Conservation (phyloP, 2,797 vertebrate genomes). For the Botia almorhae region DNA sequence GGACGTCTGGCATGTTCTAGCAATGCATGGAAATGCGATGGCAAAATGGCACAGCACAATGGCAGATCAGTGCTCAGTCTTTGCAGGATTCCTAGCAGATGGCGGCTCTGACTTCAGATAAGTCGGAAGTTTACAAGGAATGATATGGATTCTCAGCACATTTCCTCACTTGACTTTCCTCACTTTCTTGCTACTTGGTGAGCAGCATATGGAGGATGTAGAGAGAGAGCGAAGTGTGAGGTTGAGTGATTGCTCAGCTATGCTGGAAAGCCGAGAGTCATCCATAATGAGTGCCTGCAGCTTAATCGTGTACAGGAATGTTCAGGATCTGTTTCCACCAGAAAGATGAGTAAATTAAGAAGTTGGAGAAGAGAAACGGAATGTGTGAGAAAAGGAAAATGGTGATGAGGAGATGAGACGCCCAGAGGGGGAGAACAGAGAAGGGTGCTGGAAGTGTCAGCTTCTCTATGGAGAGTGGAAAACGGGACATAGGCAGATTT, state of each 20-base stretch:
- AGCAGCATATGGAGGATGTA: conserved; percentile 33
- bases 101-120: conserved; percentile 13
- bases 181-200: conserved; percentile 22
- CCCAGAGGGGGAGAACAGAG: conserved; percentile 12
- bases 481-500: background rate
- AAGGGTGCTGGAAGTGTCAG: background rate
- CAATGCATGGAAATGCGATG: background rate
- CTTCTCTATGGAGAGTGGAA: conserved; percentile 4
- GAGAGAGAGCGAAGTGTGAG: conserved; percentile 13
- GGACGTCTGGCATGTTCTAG: background rate
- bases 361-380: background rate
- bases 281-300: conserved; percentile 44
- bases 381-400: background rate
- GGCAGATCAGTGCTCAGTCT: background rate
- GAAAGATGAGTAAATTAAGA: conserved; percentile 40
- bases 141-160: background rate
- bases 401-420: conserved; percentile 32
- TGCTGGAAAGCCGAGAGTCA: conserved; percentile 37
- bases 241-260: conserved; percentile 27
- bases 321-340: conserved; percentile 42
- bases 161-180: conserved; percentile 17
- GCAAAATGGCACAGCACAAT: background rate
- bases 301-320: conserved; percentile 57
- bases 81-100: conserved; percentile 10
- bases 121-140: conserved; percentile 27